Evolutionary conservation across 37 sponge, comb jelly and placozoan genomes (phyloP), one percentile per base, ranked within the genome.

Genomic region (Diacarnus erythraeanus): DNA sequence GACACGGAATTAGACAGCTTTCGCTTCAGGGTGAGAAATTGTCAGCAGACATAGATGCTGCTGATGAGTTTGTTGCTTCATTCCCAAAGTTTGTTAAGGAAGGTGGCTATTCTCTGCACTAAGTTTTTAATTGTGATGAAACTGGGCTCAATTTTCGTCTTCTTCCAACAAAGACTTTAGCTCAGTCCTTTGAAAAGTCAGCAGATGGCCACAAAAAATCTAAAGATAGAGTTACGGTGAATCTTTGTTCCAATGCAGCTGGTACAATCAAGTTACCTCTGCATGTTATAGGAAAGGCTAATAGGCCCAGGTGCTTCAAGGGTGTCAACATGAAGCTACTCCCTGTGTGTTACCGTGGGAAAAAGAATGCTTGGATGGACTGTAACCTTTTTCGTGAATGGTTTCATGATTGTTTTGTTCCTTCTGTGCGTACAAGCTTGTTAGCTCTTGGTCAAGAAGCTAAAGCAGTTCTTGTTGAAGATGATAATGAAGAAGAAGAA

Each of bases 311-410:
- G 27, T 90, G 88, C 65, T 89, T 92, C 65, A 78, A 70, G 43
- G 64, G 76, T 54, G 23, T 88, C 0, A 38, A 60, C 21, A 26
- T 27, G 59, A 40, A 78, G 6, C 31, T 66, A 44, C 81, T 92
- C n/a, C 93, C 86, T 59, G 78, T 85, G 8, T 39, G 35, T 34
- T 93, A 88, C 42, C 39, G 74, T 8, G 69, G 56, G 60, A 83
- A 93, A 64, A 72, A 38, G 21, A 92, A 84, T 92, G 93, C 93
- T n/a, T 92, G 93, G 93, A 81, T 89, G 80, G 41, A 57, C n/a
- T 34, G 65, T 21, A 75, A 42, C 8, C 56, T 76, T 6, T 88
- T 88, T 69, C 33, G 25, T 23, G 83, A 79, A n/a, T 93, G 89
- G 93, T 93, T 88, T 72, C 77, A 88, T 73, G 38, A 80, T 20